Conservation (phyloP, 2,888 invertebrate species). For the Willowsia nigromaculata region DNA sequence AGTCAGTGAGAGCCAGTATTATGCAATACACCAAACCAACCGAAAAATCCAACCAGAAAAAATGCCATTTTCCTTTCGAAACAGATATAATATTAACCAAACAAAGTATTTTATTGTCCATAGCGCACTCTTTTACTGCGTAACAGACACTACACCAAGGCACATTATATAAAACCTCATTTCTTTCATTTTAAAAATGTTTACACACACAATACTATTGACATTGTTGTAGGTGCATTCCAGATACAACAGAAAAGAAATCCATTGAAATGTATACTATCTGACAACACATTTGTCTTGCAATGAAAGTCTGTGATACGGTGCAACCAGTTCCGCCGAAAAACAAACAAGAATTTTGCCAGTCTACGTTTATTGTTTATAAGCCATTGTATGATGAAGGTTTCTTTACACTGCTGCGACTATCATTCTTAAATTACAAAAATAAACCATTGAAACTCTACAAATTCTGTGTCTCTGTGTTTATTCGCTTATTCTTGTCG, state of each 20-base stretch:
- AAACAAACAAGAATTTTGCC: too few relatives aligned
- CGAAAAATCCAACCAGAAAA: not conserved
- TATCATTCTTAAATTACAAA: constrained; percentile 44
- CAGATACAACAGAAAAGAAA: not conserved
- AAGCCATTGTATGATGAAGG: too few relatives aligned
- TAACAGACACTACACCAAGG: not conserved
- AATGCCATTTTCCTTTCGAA: constrained; percentile 49
- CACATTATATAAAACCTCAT: not conserved
- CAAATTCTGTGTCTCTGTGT: constrained; percentile 31
- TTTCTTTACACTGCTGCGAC: not conserved
- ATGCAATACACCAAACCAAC: not conserved
- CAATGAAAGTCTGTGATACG: not conserved
- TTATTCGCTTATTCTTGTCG: constrained; percentile 12
- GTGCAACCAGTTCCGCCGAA: too few relatives aligned
- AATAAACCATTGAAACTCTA: constrained; percentile 51
- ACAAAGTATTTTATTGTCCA: constrained; percentile 43
- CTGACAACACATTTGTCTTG: not conserved
- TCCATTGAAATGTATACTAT: not conserved
- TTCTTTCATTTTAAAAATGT: constrained; percentile 33
- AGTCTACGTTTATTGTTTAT: too few relatives aligned
- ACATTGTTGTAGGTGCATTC: not conserved
- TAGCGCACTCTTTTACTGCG: not conserved
- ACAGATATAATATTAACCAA: constrained; percentile 37
- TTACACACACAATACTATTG: constrained; percentile 15
- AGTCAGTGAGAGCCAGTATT: too few relatives aligned